Conservation (phyloP, 2,113 vertebrate species). For the Geococcyx californianus region DNA sequence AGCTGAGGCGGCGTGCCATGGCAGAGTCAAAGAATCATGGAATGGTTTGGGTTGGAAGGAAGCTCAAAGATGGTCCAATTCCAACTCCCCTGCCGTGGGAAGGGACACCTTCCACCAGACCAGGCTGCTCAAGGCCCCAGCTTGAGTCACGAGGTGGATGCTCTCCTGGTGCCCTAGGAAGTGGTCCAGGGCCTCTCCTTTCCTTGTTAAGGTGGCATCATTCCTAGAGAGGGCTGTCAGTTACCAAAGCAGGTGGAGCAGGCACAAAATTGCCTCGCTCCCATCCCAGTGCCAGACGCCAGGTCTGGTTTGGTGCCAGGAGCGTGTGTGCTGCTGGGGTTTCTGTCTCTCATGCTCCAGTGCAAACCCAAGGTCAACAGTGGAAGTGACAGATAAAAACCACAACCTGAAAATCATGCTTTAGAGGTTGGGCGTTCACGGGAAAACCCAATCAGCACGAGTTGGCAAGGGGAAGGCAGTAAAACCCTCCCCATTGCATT, state of each 20-base stretch:
- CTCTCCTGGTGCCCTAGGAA: not conserved
- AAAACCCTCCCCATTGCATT: fast-evolving
- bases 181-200: not conserved
- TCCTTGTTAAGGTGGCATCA: not conserved
- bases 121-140: no score
- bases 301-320: not conserved
- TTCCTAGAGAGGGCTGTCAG: not conserved
- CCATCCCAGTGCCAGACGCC: not conserved
- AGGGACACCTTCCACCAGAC: no score
- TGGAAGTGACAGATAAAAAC: not conserved
- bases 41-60: no score
- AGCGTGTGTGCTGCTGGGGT: fast-evolving
- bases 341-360: not conserved
- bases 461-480: not conserved
- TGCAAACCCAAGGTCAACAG: not conserved
- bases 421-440: fast-evolving
- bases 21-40: fast-evolving
- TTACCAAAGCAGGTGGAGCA: not conserved
- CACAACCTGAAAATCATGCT: fast-evolving
- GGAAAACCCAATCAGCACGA: not conserved
- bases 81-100: no score
- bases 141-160: fast-evolving
- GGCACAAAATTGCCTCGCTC: not conserved
- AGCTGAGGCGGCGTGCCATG: fast-evolving
- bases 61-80: no score